Evolutionary conservation across 2,888 invertebrate species (phyloP).

Genomic region (Melieria omissa): DNA sequence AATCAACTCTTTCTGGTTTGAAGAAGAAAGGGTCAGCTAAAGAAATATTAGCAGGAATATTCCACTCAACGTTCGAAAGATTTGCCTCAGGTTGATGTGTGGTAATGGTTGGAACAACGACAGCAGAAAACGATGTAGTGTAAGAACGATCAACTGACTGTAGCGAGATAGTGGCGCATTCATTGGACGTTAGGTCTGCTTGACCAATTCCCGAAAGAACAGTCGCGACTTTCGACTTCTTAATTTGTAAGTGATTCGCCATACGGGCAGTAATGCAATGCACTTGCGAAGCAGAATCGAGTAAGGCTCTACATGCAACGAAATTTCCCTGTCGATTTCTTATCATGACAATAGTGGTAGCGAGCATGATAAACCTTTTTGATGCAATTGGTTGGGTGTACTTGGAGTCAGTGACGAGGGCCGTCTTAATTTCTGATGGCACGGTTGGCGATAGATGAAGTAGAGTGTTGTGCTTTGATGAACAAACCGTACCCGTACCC

Average conservation of each 20-base stretch:
- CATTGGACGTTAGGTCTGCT: conserved; percentile 6
- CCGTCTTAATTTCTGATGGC: background rate
- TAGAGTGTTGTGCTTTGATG: conserved; percentile 18
- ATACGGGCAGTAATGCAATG: conserved; percentile 25
- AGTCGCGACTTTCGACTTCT: conserved; percentile 6
- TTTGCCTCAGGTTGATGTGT: conserved; percentile 40
- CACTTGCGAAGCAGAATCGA: conserved; percentile 31
- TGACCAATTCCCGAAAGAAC: conserved; percentile 29
- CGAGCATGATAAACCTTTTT: too few species aligned
- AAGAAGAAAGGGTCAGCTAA: conserved; percentile 28
- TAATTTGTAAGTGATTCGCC: conserved; percentile 28
- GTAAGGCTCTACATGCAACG: too few species aligned
- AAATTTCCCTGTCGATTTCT: too few species aligned
- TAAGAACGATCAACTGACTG: background rate
- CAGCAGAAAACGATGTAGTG: conserved; percentile 32
- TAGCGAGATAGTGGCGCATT: background rate
- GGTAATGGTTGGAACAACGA: conserved; percentile 41
- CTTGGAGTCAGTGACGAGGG: conserved; percentile 8
- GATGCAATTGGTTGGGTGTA: background rate
- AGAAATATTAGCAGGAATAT: conserved; percentile 22
- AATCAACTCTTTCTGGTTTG: conserved; percentile 6
- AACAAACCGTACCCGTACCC: too few species aligned
- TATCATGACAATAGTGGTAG: too few species aligned
- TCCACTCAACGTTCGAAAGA: conserved; percentile 23
- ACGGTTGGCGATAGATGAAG: too few species aligned